Evolutionary conservation across 2,888 invertebrate genomes (phyloP), one percentile per base, ranked within the genome.

Genomic region (Reticulitermes lucifugus): DNA sequence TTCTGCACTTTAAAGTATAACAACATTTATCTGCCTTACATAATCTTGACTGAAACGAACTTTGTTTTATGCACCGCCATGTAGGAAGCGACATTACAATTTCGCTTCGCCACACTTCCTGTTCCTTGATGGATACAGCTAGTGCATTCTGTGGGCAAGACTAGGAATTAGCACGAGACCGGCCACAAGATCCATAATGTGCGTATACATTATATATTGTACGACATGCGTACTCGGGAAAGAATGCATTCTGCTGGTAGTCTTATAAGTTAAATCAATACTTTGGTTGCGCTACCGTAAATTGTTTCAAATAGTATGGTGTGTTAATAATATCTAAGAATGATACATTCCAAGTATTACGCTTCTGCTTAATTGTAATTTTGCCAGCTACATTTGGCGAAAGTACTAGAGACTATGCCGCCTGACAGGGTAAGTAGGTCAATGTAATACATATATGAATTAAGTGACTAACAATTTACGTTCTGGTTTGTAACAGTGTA

Each of bases 341-440:
- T 41, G 35, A 41, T 6, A 6, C 3, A 12, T 41, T 6, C 0
- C 9, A 73, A 73, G 12, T 14, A 5, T 35, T 41, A 18, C 41
- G 6, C 6, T 41, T 73, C 41, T 73, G n/a, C 12, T n/a, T 25
- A n/a, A 25, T 41, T 60, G 4, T 35, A 29, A 21, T 21, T 80
- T 60, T 25, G 7, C 12, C 41, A 35, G 1, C 7, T 60, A 22
- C 25, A 59, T 12, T 21, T 9, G 41, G 79, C 10, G 5, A 79
- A 25, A 3, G 22, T 59, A 60, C 21, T 7, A 73, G 41, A 41
- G 3, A 59, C 10, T 9, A 80, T 80, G 80, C 80, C 80, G 7
- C 80, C 80, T 14, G 80, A 80, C 80, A 80, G 80, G 41, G 80
- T 80, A 60, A 80, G 80, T 80, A 60, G 2, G 12, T 46, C 9